Evolutionary conservation across 1,140 invertebrate genomes (phyloP), one percentile per base, ranked within the genome.

Genomic region (Drosophila watanabei): DNA sequence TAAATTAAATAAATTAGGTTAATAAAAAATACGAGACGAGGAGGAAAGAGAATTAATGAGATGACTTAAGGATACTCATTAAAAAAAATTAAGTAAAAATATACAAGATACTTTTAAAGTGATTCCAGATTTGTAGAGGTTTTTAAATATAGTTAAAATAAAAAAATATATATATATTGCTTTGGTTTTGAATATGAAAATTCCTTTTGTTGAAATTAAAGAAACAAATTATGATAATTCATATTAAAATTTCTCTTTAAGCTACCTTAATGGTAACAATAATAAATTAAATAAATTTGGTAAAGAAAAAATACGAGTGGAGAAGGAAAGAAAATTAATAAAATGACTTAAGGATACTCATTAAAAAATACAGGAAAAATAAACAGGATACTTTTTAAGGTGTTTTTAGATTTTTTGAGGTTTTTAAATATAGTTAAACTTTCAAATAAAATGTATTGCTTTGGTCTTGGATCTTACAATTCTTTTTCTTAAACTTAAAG

Each of bases 261-360:
- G n/a, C n/a, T n/a, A n/a, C n/a, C n/a, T n/a, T n/a, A 24, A 24
- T 24, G 24, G 24, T 24, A 24, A 69, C 73, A 78, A 61, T 48
- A 68, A 77, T 45, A 64, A 48, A 68, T 33, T 37, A 58, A 60
- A 68, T 48, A 54, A 63, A 60, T 78, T 43, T 43, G 37, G 49
- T 33, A 69, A 80, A 81, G 24, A 64, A 43, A 28, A 61, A 76
- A 56, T 33, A 35, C 48, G 56, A 72, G 28, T 37, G 30, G 32
- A 54, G 30, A 65, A 28, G 28, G 18, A 73, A 30, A 14, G 45
- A n/a, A 30, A 24, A 48, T 32, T 24, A 46, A 59, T 28, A 16
- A 14, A 8, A 11, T 43, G 54, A 58, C 54, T 11, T 1, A 0
- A 9, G 6, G 8, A 45, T 76, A 30, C 45, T 43, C 43, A 20